A percentile compares a stretch with the other conserved stretches of the same genome.
Conservation (phyloP, 2,888 invertebrate species). For the Yponomeuta malinellus region DNA sequence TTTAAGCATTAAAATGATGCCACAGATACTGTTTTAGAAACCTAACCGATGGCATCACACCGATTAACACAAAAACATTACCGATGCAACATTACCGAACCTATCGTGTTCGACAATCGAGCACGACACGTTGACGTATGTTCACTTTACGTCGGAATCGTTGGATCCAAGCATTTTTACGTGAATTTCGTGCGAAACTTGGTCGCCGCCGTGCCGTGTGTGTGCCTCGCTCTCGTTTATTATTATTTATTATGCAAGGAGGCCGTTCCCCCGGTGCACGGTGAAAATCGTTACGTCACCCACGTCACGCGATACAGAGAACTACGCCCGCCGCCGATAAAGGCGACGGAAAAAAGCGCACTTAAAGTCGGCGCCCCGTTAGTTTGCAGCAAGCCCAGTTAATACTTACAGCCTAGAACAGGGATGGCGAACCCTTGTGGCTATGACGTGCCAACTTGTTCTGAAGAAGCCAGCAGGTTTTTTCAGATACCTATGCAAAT, state of each 20-base stretch:
- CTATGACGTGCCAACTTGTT: no score
- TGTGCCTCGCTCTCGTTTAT: conserved; percentile 6
- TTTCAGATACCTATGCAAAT: no score
- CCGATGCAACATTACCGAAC: conserved; percentile 3
- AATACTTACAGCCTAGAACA: not conserved
- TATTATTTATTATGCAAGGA: conserved; percentile 17
- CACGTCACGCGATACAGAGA: conserved; percentile 30
- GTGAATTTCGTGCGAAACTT: conserved; percentile 6
- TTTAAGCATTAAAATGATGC: not conserved
- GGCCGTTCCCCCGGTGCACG: conserved; percentile 20
- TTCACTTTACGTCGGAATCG: not conserved
- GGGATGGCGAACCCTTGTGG: no score
- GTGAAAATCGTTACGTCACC: conserved; percentile 45
- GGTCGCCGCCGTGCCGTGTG: not conserved
- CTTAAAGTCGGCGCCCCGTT: not conserved
- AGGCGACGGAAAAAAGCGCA: conserved; percentile 3
- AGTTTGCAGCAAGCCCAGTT: conserved; percentile 1
- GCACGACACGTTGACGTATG: conserved; percentile 8
- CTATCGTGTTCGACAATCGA: conserved; percentile 1
- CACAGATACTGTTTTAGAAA: not conserved
- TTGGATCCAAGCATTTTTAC: not conserved
- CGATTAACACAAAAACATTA: not conserved
- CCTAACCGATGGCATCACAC: not conserved
- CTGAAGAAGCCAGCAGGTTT: no score
- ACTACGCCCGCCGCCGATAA: not conserved